Conservation (phyloP, 2,888 invertebrate genomes). For the Caenorhabditis becei region DNA sequence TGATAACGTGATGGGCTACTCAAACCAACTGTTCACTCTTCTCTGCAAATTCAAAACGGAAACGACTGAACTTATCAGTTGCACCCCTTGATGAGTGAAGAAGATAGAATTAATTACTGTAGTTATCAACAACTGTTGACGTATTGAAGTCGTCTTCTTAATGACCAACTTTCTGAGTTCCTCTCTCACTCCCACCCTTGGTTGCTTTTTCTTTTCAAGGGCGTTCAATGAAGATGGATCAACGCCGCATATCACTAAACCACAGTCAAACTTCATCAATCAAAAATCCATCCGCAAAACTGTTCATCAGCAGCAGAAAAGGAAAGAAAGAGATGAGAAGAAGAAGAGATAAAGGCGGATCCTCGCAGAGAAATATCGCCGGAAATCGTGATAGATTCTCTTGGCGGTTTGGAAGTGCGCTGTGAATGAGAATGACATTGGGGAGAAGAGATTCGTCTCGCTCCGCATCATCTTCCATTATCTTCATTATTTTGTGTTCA, state of each 20-base stretch:
- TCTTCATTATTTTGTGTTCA: conserved; percentile 16
- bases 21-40: neutral
- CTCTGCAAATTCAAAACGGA: neutral
- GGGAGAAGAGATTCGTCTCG: conserved; percentile 26
- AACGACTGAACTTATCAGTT: conserved; percentile 33
- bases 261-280: conserved; percentile 57
- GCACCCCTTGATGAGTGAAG: conserved; percentile 14
- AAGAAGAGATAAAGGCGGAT: conserved; percentile 43
- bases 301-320: conserved; percentile 40
- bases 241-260: conserved; percentile 35
- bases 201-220: conserved; percentile 28
- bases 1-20: neutral
- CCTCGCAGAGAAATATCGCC: conserved; percentile 35
- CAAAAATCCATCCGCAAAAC: conserved; percentile 56
- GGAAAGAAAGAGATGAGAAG: conserved; percentile 21
- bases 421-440: conserved; percentile 45
- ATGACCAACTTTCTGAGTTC: conserved; percentile 1
- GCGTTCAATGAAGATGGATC: conserved; percentile 40
- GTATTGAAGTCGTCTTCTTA: neutral
- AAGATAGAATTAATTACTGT: conserved; percentile 11
- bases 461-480: conserved; percentile 19
- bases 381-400: conserved; percentile 40
- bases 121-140: conserved; percentile 18
- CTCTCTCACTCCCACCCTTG: conserved; percentile 1
- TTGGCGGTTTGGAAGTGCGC: conserved; percentile 27